Conservation (phyloP, 2,113 vertebrate genomes). For the Ailurus styani region DNA sequence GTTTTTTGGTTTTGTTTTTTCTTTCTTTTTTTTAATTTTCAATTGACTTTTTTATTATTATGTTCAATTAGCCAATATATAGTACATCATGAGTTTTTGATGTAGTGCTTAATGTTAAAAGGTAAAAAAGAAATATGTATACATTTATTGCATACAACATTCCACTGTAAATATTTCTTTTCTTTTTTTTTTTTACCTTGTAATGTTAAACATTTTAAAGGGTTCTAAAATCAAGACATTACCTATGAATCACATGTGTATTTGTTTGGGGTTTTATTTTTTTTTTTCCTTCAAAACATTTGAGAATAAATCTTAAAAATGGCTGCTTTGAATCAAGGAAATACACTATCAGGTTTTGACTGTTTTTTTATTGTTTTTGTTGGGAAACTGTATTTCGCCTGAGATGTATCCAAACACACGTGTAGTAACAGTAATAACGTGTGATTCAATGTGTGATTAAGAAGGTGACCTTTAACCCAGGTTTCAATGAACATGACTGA, state of each 20-base stretch:
- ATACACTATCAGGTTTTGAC: not conserved
- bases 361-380: not conserved
- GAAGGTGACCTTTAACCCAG: not conserved
- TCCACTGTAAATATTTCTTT: not conserved
- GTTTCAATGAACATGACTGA: not conserved
- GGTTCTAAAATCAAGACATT: not conserved
- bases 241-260: not conserved
- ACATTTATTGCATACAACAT: not conserved
- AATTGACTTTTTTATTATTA: not conserved
- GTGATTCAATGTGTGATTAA: not conserved
- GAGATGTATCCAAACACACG: not conserved
- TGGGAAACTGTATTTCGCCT: not conserved
- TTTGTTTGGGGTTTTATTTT: not conserved
- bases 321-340: not conserved
- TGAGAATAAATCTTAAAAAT: not conserved
- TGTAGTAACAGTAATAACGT: not conserved
- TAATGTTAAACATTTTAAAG: not conserved
- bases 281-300: not conserved
- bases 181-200: not conserved
- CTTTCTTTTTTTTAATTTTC: not conserved
- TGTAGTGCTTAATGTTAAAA: not conserved
- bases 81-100: not conserved
- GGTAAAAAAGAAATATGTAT: not conserved
- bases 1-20: not conserved
- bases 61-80: not conserved